Conservation (phyloP, 1,140 invertebrate species). For the Whitmania pigra region DNA sequence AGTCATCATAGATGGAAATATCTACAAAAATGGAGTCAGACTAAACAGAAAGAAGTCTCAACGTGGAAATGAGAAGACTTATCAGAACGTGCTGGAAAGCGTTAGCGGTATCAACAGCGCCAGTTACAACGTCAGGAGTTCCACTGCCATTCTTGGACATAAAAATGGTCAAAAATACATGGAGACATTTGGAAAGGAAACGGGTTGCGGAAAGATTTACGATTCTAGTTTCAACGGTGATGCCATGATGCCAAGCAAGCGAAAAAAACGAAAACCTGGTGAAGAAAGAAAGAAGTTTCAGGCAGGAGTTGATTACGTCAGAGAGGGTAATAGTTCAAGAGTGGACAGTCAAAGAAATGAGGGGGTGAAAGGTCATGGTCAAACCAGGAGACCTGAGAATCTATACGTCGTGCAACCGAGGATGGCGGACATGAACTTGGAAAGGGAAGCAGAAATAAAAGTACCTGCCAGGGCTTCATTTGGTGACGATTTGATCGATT, state of each 20-base stretch:
- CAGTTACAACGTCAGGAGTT: constrained; percentile 2
- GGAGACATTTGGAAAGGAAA: too few species aligned
- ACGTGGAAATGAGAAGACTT: too few species aligned
- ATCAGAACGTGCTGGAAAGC: background rate
- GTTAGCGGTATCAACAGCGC: background rate
- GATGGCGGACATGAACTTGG: background rate
- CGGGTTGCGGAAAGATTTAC: too few species aligned
- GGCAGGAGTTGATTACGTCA: too few species aligned
- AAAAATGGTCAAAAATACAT: too few species aligned
- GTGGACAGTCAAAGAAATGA: too few species aligned
- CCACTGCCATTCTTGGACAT: background rate
- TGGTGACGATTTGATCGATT: constrained; percentile 7
- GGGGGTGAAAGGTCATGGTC: too few species aligned
- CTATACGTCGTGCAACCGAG: too few species aligned
- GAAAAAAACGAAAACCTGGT: background rate
- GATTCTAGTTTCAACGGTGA: too few species aligned
- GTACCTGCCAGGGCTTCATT: background rate
- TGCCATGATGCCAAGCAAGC: constrained; percentile 1
- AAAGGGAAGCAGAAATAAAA: background rate
- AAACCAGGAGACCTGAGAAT: too few species aligned
- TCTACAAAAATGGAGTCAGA: constrained; percentile 1
- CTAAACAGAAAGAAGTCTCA: too few species aligned
- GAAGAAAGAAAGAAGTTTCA: background rate
- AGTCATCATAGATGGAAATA: background rate
- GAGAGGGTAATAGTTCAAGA: too few species aligned